A percentile compares a stretch with the other conserved stretches of the same genome.
Evolutionary conservation across 92 coral and sea anemone genomes (phyloP).

Genomic region (Virgularia gustaviana): DNA sequence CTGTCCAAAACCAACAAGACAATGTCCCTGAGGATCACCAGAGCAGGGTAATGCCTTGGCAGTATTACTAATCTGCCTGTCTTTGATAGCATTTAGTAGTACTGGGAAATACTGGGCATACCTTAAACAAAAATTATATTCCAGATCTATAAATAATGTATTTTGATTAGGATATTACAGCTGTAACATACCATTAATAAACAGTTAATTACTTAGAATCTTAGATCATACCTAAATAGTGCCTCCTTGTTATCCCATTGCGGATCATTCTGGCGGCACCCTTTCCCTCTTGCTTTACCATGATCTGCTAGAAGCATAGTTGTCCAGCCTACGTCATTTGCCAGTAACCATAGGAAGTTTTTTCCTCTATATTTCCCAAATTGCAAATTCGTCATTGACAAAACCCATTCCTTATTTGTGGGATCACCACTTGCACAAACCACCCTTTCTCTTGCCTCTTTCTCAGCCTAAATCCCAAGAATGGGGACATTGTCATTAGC

Average conservation of each 20-base stretch:
- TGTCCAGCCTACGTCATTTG: slow-evolving; percentile 50
- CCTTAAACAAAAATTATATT: background rate
- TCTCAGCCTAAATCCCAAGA: slow-evolving; percentile 20
- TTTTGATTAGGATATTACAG: too few species aligned
- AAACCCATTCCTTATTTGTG: slow-evolving; percentile 26
- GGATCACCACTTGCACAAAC: background rate
- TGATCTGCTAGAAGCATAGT: slow-evolving; percentile 46
- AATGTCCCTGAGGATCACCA: background rate
- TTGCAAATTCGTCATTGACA: slow-evolving; percentile 17
- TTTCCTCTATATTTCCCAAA: slow-evolving; percentile 45
- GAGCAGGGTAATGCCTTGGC: background rate
- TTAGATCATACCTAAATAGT: background rate
- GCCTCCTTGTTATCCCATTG: slow-evolving; percentile 36
- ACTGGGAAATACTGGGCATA: slow-evolving; percentile 24
- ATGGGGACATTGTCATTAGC: background rate
- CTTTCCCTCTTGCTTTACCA: background rate
- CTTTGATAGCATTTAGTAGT: background rate
- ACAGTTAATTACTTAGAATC: background rate
- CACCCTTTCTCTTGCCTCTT: slow-evolving; percentile 8
- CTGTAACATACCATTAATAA: slow-evolving; percentile 2
- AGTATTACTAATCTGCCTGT: background rate
- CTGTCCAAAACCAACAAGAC: slow-evolving; percentile 15
- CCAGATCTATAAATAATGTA: too few species aligned
- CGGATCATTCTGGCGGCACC: background rate
- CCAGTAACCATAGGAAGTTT: slow-evolving; percentile 44